Percentiles rank a stretch among this genome's conserved stretches.
Evolutionary conservation across 1,140 invertebrate species (phyloP).

Genomic region (Neodiprion pinetum): DNA sequence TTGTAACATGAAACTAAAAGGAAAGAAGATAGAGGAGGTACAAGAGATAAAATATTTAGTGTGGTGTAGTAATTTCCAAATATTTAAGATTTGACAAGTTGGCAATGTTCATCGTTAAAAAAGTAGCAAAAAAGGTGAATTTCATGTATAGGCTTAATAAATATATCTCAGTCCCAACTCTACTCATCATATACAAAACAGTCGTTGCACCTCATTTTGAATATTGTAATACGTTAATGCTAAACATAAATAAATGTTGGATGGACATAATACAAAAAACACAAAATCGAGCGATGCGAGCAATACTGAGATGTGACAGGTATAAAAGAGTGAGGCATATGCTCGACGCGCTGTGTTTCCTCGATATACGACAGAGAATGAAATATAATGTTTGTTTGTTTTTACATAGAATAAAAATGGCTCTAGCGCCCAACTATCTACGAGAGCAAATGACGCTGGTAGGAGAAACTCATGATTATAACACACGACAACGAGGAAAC

Average conservation of each 20-base stretch:
- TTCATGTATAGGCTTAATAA: slow-evolving; percentile 21
- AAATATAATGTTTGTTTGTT: slow-evolving; percentile 18
- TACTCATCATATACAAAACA: slow-evolving; percentile 22
- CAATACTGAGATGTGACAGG: slow-evolving; percentile 12
- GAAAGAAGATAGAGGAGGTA: not conserved
- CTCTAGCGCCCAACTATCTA: slow-evolving; percentile 9
- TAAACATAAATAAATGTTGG: slow-evolving; percentile 15
- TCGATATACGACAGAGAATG: slow-evolving; percentile 17
- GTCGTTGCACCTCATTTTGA: slow-evolving; percentile 24
- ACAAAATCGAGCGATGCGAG: too few species aligned
- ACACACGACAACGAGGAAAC: slow-evolving; percentile 10
- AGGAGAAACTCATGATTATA: slow-evolving; percentile 6
- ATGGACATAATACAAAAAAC: slow-evolving; percentile 18
- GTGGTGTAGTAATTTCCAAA: not conserved
- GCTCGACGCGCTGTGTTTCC: slow-evolving; percentile 15
- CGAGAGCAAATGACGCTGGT: slow-evolving; percentile 1
- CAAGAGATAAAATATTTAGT: not conserved
- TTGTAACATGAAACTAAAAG: not conserved
- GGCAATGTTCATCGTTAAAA: not conserved
- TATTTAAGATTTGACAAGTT: not conserved
- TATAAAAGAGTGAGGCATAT: slow-evolving; percentile 21
- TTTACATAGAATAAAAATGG: slow-evolving; percentile 17
- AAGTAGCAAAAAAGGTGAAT: slow-evolving; percentile 24
- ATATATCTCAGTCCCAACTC: slow-evolving; percentile 8
- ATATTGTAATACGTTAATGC: slow-evolving; percentile 23